Evolutionary conservation across 2,888 invertebrate species (phyloP), one percentile per base, ranked within the genome.

Genomic region (Leucania comma): DNA sequence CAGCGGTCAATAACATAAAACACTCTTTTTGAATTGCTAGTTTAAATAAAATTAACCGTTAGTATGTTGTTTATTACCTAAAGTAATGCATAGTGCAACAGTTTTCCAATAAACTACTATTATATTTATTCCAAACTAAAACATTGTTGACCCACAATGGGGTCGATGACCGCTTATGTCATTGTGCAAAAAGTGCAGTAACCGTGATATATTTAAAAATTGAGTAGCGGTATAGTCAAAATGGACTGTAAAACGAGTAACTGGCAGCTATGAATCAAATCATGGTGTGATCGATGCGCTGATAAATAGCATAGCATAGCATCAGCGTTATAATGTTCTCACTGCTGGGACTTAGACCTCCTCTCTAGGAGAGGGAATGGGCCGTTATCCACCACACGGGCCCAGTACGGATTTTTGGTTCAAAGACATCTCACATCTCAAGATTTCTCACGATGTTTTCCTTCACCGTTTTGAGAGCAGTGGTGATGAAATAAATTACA

Each of bases 121-220:
- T 48, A 3, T 17, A 12, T 53, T 48, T 22, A 54, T 1, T 12
- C 17, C 3, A 38, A 38, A 54, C 29, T 48, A 26, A 24, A 42
- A 12, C 42, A 14, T 32, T 32, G 14, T 74, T 51, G 29, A 29
- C 5, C 22, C 6, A 26, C 17, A 56, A 38, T 56, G 62, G 17
- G 70, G 65, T 5, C 67, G 72, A 22, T 69, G 72, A 65, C 75
- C 70, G 68, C 46, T 70, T 64, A 61, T 73, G 32, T 57, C 29
- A 72, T 61, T 66, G 54, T 50, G 22, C 29, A 67, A 51, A 74
- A 78, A 76, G 38, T 72, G 61, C 65, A 81, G 53, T 64, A 24
- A 57, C 24, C n/a, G 58, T 58, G 26, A 14, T 22, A 22, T 60
- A 67, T 2, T 29, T 48, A 73, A 38, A 68, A 63, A 69, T 51